phyloP scores from a whole-genome alignment of 1,140 invertebrate genomes.

The Pygmarrhopalites habei region DNA sequence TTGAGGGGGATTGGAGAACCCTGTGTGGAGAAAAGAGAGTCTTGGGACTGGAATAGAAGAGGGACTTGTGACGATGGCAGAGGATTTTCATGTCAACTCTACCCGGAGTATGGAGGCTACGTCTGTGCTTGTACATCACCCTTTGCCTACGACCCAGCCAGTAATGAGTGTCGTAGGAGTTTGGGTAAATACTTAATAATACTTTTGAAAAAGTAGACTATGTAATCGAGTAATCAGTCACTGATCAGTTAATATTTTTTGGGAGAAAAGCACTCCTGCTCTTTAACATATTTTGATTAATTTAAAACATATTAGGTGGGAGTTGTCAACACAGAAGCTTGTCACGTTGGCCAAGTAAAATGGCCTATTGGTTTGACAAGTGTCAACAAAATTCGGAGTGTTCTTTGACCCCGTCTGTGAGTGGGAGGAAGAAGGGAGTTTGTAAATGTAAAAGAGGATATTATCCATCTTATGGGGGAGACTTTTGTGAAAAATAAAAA shows the following conservation, averaged over 20 bases:
- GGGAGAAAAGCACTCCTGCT: too few relatives aligned
- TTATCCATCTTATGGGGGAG: not conserved
- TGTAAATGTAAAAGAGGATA: not conserved
- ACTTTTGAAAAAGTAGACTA: too few relatives aligned
- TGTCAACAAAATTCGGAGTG: slow-evolving; percentile 8
- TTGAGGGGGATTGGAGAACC: not conserved
- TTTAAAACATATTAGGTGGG: not conserved
- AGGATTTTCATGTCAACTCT: not conserved
- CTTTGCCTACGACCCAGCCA: slow-evolving; percentile 1
- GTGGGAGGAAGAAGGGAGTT: not conserved
- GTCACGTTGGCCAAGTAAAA: not conserved
- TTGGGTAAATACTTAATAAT: too few relatives aligned
- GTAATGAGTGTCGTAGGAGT: slow-evolving; percentile 1
- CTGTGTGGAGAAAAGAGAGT: not conserved
- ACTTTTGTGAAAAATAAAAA: slow-evolving; percentile 10
- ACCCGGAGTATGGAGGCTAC: slow-evolving; percentile 8
- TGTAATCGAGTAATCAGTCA: too few relatives aligned
- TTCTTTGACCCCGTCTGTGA: not conserved
- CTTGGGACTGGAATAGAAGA: not conserved
- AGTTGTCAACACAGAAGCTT: not conserved
- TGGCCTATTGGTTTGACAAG: slow-evolving; percentile 5
- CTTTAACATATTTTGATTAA: too few relatives aligned
- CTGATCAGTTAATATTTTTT: too few relatives aligned
- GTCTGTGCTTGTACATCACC: not conserved
- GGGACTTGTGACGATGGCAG: not conserved